These are phyloP conservation scores for Glareola pratincola DNA, from an alignment of 2,113 vertebrate genomes.

Conservation along the genomic window DNA sequence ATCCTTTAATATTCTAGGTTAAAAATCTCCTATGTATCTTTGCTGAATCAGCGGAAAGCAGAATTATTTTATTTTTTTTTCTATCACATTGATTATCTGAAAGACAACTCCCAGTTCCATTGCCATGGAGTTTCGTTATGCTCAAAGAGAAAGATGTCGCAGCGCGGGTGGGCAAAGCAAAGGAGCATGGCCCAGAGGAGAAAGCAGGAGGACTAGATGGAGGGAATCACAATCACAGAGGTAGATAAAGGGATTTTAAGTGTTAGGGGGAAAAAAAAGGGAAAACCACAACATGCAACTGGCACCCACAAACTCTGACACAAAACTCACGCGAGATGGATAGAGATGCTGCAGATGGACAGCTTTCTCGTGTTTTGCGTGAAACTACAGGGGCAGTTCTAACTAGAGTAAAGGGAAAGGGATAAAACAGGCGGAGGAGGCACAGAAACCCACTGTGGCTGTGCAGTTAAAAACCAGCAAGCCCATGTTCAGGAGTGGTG, in stretches of 20 bases:
- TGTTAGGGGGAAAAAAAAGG: accelerated
- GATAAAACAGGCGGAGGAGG: neutral
- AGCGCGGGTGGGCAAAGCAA: neutral
- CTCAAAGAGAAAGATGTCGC: neutral
- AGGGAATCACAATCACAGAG: neutral
- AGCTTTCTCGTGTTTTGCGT: neutral
- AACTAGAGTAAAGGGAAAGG: neutral
- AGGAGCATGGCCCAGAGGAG: neutral
- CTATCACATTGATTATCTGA: neutral
- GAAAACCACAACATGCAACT: neutral
- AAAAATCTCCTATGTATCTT: neutral
- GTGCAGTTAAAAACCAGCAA: neutral
- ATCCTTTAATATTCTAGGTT: neutral
- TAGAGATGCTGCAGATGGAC: neutral
- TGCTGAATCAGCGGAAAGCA: neutral
- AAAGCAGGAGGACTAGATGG: neutral
- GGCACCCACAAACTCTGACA: too few relatives aligned
- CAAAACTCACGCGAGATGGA: neutral
- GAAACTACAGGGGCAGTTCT: neutral
- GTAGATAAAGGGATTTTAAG: neutral
- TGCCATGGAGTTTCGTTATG: neutral
- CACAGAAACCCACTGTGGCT: neutral
- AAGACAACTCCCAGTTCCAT: neutral
- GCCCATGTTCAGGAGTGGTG: neutral
- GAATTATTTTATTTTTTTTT: neutral